Evolutionary conservation across 2,113 vertebrate genomes (phyloP).

Genomic region (Zapornia atra): DNA sequence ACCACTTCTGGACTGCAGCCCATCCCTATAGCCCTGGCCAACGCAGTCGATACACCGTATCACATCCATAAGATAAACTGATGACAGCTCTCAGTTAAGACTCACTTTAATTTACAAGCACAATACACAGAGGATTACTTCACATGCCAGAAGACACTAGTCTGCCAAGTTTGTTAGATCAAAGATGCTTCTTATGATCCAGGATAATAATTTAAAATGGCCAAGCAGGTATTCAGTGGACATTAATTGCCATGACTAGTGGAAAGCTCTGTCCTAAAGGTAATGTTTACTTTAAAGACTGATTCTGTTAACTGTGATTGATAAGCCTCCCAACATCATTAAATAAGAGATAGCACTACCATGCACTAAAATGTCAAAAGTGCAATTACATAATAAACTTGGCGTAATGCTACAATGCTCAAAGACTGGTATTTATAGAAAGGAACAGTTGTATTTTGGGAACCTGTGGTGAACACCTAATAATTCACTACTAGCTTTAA

Average conservation of each 20-base stretch:
- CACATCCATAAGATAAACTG: not conserved
- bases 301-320: constrained; percentile 43
- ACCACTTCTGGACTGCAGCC: not conserved
- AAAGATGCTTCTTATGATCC: constrained; percentile 11
- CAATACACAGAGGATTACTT: not conserved
- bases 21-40: not conserved
- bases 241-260: constrained; percentile 11
- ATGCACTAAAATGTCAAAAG: constrained; percentile 41
- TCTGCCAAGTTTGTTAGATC: constrained; percentile 29
- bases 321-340: not conserved
- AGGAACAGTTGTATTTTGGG: not conserved
- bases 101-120: not conserved
- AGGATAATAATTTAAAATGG: constrained; percentile 18
- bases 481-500: constrained; percentile 3
- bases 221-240: not conserved
- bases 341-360: constrained; percentile 33
- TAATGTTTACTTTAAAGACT: constrained; percentile 24
- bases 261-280: constrained; percentile 14
- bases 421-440: not conserved
- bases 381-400: constrained; percentile 42
- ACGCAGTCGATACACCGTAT: not conserved
- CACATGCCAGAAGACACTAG: not conserved
- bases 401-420: not conserved
- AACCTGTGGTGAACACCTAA: not conserved
- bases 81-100: constrained; percentile 15